phyloP scores from a whole-genome alignment of 2,113 vertebrate genomes.

The Melanostigma gelatinosum region DNA sequence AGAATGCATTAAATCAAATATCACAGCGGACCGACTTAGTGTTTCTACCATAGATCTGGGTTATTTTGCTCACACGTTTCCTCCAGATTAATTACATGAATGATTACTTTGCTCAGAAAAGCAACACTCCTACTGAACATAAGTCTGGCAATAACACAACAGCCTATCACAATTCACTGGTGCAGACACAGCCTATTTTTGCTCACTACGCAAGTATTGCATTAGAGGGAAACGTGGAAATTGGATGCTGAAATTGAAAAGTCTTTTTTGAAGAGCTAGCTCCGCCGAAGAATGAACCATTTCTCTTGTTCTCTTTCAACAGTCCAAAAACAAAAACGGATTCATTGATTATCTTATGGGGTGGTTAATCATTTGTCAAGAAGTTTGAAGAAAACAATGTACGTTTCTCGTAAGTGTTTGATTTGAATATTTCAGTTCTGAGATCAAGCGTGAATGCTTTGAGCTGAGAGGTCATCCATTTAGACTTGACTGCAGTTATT shows the following conservation, averaged over 20 bases:
- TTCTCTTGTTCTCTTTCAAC: conserved; percentile 55
- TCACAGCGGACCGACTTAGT: conserved; percentile 73
- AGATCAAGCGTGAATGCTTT: background rate
- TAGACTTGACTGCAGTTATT: background rate
- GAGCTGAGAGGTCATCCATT: conserved; percentile 17
- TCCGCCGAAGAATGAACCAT: conserved; percentile 49
- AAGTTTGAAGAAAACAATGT: conserved; percentile 59
- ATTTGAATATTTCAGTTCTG: conserved; percentile 7
- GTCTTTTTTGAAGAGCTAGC: conserved; percentile 56
- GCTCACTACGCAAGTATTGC: conserved; percentile 59
- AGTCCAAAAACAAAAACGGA: conserved; percentile 47
- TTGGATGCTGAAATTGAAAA: conserved; percentile 75
- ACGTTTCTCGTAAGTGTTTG: conserved; percentile 25
- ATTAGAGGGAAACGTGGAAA: conserved; percentile 66
- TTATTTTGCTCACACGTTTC: conserved; percentile 78
- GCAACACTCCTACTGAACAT: conserved; percentile 66
- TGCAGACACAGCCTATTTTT: conserved; percentile 70
- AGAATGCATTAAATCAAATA: conserved; percentile 78
- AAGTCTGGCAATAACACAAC: conserved; percentile 71
- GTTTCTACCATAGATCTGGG: conserved; percentile 74
- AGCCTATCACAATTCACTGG: conserved; percentile 76
- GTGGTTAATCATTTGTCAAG: conserved; percentile 67
- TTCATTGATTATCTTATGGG: conserved; percentile 71
- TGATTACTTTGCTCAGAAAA: conserved; percentile 81
- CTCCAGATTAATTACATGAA: conserved; percentile 85